Base-by-base conservation (phyloP, 2,113 vertebrate genomes). In the Trachemys scripta region DNA sequence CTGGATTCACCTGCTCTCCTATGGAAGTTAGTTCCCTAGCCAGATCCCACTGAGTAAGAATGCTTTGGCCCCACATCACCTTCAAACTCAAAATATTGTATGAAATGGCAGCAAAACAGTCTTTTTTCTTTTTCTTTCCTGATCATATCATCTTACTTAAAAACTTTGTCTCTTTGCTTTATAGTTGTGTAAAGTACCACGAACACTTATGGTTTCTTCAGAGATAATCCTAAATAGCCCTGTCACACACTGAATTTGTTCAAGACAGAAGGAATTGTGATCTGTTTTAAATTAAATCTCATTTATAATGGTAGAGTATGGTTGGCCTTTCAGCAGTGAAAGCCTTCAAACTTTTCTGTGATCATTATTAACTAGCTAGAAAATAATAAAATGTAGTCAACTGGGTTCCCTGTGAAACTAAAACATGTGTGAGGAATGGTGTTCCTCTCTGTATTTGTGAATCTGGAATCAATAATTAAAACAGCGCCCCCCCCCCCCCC, bases 341-440 rank as follows among this genome's bases (percentile, higher is more conserved):
- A 31, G 45, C 45, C 65, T 85, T 93, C 85, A 95, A 47, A 86
- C 2, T n/a, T 79, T 49, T 42, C 9, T 91, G 5, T 25, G 31
- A 62, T 94, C 11, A 88, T 93, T 87, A 90, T 8, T 69, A 95
- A 31, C 24, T 56, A 92, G 25, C 89, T 57, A 53, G 78, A 90
- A 89, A 92, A 80, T 51, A 75, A 62, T 17, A 45, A 20, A 85
- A 47, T 50, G 56, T 13, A 42, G 47, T 5, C 6, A 54, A 80
- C 62, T 81, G 17, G 2, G 59, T 10, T 85, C 69, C 31, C 72
- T 88, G 31, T 2, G 51, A 84, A 62, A 42, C 1, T 62, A 75
- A 86, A 93, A 78, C 10, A 69, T 86, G 29, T 62, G 5, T 81
- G n/a, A 90, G 81, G 82, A 84, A 79, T 87, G 56, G 4, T 42